Conservation (phyloP, 2,113 vertebrate genomes). For the Corydoras maculifer region DNA sequence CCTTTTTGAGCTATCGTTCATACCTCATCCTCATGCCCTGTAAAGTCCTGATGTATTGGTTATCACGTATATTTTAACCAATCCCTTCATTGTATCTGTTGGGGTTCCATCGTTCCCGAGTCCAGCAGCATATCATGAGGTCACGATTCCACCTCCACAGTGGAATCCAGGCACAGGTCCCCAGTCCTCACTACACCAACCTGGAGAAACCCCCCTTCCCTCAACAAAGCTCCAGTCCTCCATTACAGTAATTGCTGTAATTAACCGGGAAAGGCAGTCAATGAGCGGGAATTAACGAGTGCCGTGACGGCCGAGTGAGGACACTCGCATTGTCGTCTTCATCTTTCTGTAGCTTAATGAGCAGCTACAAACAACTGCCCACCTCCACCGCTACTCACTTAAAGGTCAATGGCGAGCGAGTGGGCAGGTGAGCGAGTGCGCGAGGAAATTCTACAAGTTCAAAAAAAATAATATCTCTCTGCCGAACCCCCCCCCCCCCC, state of each 20-base stretch:
- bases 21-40: too few relatives aligned
- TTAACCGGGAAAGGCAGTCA: slow-evolving; percentile 29
- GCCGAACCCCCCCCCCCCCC: neutral
- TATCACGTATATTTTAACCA: too few relatives aligned
- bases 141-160: neutral
- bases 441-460: neutral
- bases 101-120: too few relatives aligned
- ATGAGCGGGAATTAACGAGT: slow-evolving; percentile 1
- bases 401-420: neutral
- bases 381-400: neutral
- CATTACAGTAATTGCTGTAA: slow-evolving; percentile 13
- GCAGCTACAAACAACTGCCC: slow-evolving; percentile 17
- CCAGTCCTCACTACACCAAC: neutral
- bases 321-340: neutral
- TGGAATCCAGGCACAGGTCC: neutral
- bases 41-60: too few relatives aligned
- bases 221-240: neutral
- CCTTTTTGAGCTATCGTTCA: too few relatives aligned
- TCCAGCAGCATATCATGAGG: too few relatives aligned
- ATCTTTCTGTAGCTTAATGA: neutral
- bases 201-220: neutral
- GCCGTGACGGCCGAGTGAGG: slow-evolving; percentile 8
- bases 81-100: too few relatives aligned
- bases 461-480: neutral
- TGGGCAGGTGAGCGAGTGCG: neutral